Base-by-base conservation (phyloP, 2,797 vertebrate species). In the Cyclopterus lumpus region DNA sequence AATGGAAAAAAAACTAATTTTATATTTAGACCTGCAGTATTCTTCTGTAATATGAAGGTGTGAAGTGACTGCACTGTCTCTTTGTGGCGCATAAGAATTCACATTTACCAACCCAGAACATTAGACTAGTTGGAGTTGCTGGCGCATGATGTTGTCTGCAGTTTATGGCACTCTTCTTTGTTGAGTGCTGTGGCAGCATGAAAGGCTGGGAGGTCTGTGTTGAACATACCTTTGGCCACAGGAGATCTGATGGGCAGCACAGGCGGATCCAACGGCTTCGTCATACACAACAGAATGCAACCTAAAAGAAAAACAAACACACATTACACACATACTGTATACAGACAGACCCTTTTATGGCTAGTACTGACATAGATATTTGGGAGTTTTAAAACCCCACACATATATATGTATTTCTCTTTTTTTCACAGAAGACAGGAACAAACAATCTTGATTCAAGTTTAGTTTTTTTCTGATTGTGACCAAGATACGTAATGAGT, bases 161-260 rank as follows among this genome's bases (percentile, higher is more conserved):
- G 55, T 67, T n/a, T 40, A 36, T 60, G 60, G 63, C 63, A 67
- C 36, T 73, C 15, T 6, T 77, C 42, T 76, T 67, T 78, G 67
- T 44, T 34, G 69, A 82, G 60, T 48, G 65, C 66, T 64, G 18
- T 72, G 66, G 49, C 53, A 70, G 64, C 71, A 48, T 59, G 72
- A 80, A 77, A 81, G 54, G 57, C 74, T 85, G 72, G 73, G 71
- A 26, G 26, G 12, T 85, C 20, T 40, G 77, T 68, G 70, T 59
- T 79, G 64, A 58, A 92, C 90, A 4, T 93, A 95, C 95, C 94
- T 88, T 89, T 88, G 88, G 90, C 86, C 85, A 82, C 88, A 75
- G 79, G 81, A 89, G 86, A 83, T 85, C 82, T 75, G 75, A 75
- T 67, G 55, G 82, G 89, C 81, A 73, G 83, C 79, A 65, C 74